Conservation (phyloP, 2,888 invertebrate genomes). For the Anorthoa munda region DNA sequence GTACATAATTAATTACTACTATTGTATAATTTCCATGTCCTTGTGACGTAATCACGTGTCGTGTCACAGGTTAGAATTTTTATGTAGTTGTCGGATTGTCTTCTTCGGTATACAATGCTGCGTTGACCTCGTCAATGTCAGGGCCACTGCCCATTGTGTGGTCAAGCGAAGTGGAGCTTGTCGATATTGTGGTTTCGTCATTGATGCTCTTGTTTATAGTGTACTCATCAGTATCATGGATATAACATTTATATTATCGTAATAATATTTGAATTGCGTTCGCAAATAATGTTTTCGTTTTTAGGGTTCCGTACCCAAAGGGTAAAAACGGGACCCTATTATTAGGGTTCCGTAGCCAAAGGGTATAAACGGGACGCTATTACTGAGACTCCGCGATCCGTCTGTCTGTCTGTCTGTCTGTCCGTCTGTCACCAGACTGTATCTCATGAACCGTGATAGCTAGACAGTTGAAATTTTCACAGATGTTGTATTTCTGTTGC, state of each 20-base stretch:
- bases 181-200: constrained; percentile 71
- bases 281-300: constrained; percentile 4
- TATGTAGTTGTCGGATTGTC: constrained; percentile 70
- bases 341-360: no score
- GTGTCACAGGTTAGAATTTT: constrained; percentile 62
- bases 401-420: no score
- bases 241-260: constrained; percentile 39
- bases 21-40: constrained; percentile 69
- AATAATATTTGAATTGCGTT: constrained; percentile 26
- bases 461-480: no score
- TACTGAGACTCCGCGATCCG: no score
- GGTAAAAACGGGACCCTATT: no score
- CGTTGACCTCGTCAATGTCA: constrained; percentile 83
- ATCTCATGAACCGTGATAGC: no score
- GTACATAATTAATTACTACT: constrained; percentile 62
- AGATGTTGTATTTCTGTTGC: no score
- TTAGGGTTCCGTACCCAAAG: no score
- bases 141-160: constrained; percentile 74
- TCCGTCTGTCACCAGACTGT: no score
- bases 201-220: constrained; percentile 64
- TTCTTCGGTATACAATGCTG: constrained; percentile 74
- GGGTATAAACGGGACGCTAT: no score
- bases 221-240: constrained; percentile 39
- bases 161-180: constrained; percentile 75
- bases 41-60: constrained; percentile 73